phyloP scores from a whole-genome alignment of 2,113 vertebrate genomes.

The Heliornis fulica region DNA sequence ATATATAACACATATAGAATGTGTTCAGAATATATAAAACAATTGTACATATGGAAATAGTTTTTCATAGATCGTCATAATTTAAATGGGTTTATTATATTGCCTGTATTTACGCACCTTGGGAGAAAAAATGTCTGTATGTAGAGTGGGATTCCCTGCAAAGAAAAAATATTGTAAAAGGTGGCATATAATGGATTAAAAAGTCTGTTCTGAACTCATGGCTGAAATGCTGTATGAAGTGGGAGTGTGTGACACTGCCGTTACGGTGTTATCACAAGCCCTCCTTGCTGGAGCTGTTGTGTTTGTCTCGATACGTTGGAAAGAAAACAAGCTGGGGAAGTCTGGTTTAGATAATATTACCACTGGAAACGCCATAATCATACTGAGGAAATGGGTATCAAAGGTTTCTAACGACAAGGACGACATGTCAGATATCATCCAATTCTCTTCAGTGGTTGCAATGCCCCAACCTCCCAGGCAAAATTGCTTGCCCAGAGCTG shows the following conservation, averaged over 20 bases:
- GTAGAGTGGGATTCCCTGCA: neutral
- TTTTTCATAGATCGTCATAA: neutral
- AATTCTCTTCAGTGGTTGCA: neutral
- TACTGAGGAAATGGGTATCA: neutral
- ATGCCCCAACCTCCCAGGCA: neutral
- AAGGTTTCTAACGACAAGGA: neutral
- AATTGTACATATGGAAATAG: neutral
- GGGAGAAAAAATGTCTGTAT: neutral
- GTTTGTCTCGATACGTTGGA: neutral
- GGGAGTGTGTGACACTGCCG: neutral
- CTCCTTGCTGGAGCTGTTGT: neutral
- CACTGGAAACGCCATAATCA: neutral
- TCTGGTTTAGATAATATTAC: neutral
- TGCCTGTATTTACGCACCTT: neutral
- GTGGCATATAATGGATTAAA: neutral
- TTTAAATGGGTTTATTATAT: neutral
- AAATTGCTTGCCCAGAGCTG: neutral
- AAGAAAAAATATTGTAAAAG: neutral
- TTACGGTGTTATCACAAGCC: neutral
- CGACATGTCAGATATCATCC: neutral
- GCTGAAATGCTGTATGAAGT: neutral
- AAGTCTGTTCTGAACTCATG: neutral
- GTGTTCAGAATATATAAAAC: neutral
- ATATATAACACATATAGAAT: too few species aligned
- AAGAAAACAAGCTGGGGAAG: neutral